Evolutionary conservation across 2,888 invertebrate species (phyloP), one percentile per base, ranked within the genome.

Genomic region (Rotaria sp.): DNA sequence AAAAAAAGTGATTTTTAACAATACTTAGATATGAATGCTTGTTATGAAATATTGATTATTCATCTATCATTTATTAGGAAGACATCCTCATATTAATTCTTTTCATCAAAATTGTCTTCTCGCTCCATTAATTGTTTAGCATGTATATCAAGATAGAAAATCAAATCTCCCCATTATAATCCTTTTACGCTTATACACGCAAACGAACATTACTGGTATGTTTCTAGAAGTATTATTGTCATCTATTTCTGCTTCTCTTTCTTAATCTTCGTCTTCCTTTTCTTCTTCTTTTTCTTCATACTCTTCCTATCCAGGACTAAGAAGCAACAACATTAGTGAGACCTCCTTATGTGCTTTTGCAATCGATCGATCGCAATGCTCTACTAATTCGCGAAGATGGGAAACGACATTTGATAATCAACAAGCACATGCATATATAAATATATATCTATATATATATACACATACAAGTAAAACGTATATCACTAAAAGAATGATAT

Each of bases 311-410:
- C 50, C 18, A 50, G 15, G 50, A 57, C 57, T n/a, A 57, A 57
- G 11, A 57, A 57, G 57, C 57, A 57, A 57, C n/a, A 57, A 57
- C n/a, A 57, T 57, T 57, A 57, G 57, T n/a, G 3, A 57, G 57
- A 57, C 10, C 57, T 57, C 18, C 57, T 57, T n/a, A 26, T 57
- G 26, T 57, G 11, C 57, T 57, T 11, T n/a, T 26, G 57, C 8
- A 57, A 57, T 57, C 57, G 57, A 57, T 57, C 57, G 57, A 57
- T 57, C 57, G 26, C 57, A 57, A 57, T 57, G 57, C 57, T 57
- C 57, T 7, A 57, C 57, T 57, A 57, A 57, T 57, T 57, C 57
- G 3, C 57, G n/a, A n/a, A n/a, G 57, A 57, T 57, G n/a, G 57
- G 8, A 26, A 57, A 10, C 26, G 57, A 57, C n/a, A 57, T 57